These are phyloP conservation scores for Listronotus bonariensis DNA, from an alignment of 1,140 invertebrate species.

Conservation along the genomic window DNA sequence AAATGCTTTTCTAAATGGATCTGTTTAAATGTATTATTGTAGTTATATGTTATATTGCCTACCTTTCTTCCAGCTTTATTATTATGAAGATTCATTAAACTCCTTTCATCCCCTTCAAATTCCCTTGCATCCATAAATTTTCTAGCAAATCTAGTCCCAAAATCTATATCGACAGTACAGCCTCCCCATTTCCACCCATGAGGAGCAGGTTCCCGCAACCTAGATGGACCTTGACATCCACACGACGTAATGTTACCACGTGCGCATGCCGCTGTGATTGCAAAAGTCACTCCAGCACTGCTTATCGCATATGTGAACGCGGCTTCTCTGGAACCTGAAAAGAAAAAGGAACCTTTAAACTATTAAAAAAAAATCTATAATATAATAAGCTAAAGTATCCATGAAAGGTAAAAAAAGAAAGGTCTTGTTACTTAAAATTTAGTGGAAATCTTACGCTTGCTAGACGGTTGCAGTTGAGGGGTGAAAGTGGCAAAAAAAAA, in stretches of 20 bases:
- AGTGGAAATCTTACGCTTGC: too few relatives aligned
- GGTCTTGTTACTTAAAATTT: too few relatives aligned
- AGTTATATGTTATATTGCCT: too few relatives aligned
- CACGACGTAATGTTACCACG: slow-evolving; percentile 86
- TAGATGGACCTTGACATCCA: slow-evolving; percentile 72
- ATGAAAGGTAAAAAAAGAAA: too few relatives aligned
- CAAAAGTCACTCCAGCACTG: slow-evolving; percentile 86
- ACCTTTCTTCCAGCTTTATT: slow-evolving; percentile 94
- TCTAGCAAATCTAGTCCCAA: slow-evolving; percentile 76
- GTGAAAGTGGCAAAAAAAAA: too few relatives aligned
- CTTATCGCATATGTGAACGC: slow-evolving; percentile 91
- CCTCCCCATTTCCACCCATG: slow-evolving; percentile 83
- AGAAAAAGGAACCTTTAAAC: slow-evolving; percentile 30
- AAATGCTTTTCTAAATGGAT: too few relatives aligned
- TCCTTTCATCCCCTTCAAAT: slow-evolving; percentile 80
- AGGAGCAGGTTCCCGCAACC: slow-evolving; percentile 48
- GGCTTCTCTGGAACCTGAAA: slow-evolving; percentile 85
- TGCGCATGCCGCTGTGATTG: slow-evolving; percentile 88
- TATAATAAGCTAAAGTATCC: too few relatives aligned
- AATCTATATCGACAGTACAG: slow-evolving; percentile 80
- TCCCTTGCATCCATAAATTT: slow-evolving; percentile 85
- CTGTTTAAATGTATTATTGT: too few relatives aligned
- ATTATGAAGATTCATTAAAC: slow-evolving; percentile 96
- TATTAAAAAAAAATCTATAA: neutral
- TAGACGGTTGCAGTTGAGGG: too few relatives aligned